A percentile compares a stretch with the other conserved stretches of the same genome.
phyloP scores from a whole-genome alignment of 2,797 vertebrate genomes.

The Coendou prehensilis region DNA sequence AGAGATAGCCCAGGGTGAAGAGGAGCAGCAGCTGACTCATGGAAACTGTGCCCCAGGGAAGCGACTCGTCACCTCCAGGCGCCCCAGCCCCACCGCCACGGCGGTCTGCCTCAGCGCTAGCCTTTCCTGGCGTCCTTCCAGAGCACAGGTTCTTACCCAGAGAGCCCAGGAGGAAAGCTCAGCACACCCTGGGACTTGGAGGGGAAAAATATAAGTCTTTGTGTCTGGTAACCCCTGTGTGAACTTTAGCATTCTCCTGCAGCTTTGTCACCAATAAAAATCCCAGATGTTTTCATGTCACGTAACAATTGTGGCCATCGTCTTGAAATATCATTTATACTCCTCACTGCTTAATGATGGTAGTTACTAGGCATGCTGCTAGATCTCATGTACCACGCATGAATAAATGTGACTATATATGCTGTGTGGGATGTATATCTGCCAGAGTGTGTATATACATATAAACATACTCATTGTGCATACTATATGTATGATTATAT shows the following conservation, averaged over 20 bases:
- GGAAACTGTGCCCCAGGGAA: background rate
- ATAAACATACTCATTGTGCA: background rate
- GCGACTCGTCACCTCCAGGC: too few relatives aligned
- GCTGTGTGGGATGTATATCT: background rate
- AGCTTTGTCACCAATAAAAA: conserved; percentile 24
- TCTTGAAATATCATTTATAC: conserved; percentile 29
- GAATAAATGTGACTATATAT: background rate
- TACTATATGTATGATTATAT: background rate
- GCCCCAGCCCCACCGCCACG: accelerated
- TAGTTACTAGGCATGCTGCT: background rate
- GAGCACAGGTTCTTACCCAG: background rate
- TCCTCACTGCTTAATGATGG: background rate
- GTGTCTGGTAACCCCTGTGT: background rate
- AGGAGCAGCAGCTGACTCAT: background rate
- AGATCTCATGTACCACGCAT: background rate
- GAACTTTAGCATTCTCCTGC: conserved; percentile 37
- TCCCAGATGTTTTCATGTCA: conserved; percentile 14
- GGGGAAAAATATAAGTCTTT: background rate
- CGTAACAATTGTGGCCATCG: background rate
- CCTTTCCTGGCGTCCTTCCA: background rate
- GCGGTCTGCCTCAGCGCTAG: background rate
- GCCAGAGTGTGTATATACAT: background rate
- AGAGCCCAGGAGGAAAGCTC: background rate
- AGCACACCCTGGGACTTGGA: background rate
- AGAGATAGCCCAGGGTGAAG: background rate